Conservation (phyloP, 2,888 invertebrate genomes). For the Eumacrocentrus americanus region DNA sequence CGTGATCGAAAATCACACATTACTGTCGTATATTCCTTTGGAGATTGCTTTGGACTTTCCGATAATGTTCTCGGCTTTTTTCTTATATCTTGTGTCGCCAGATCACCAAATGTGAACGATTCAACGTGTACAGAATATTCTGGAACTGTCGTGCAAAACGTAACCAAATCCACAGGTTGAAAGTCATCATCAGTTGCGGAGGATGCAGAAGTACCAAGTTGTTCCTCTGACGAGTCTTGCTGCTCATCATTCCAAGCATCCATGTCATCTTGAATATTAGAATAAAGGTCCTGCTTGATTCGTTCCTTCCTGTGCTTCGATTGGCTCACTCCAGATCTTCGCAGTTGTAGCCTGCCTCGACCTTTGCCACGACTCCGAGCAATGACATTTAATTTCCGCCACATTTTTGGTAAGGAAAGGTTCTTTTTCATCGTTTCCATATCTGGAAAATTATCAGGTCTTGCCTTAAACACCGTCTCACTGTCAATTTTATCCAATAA, state of each 20-base stretch:
- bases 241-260: conserved; percentile 35
- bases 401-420: conserved; percentile 30
- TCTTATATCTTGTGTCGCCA: background rate
- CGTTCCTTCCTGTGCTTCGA: conserved; percentile 47
- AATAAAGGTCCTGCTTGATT: conserved; percentile 41
- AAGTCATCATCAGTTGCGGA: background rate
- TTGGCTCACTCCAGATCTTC: conserved; percentile 52
- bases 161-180: background rate
- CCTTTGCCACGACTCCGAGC: conserved; percentile 45
- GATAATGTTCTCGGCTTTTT: background rate
- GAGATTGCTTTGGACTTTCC: conserved; percentile 5
- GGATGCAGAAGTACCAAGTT: too few relatives aligned
- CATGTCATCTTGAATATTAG: conserved; percentile 42
- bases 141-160: background rate
- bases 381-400: conserved; percentile 37
- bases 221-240: background rate
- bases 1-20: conserved; percentile 34
- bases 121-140: conserved; percentile 21
- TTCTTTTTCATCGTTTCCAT: conserved; percentile 22
- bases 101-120: conserved; percentile 37
- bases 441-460: background rate
- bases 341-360: conserved; percentile 46
- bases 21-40: conserved; percentile 14
- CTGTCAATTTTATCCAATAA: background rate
- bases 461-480: background rate